Evolutionary conservation across 2,113 vertebrate species (phyloP).

Genomic region (Bambusicola thoracicus): DNA sequence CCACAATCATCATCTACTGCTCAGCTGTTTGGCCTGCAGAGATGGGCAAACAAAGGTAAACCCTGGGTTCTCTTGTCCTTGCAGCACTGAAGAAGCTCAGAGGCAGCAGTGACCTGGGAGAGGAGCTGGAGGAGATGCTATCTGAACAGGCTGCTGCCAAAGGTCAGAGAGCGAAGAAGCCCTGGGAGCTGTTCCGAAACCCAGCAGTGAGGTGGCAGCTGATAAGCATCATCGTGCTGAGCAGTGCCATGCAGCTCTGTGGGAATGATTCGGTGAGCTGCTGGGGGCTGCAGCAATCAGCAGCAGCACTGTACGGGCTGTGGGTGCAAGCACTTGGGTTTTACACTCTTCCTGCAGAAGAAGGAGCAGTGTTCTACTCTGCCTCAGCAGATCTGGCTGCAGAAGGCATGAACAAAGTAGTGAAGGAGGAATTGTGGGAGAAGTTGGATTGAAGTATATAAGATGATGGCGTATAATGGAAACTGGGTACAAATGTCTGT

Average conservation of each 20-base stretch:
- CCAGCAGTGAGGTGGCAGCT: slow-evolving; percentile 83
- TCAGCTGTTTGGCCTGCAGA: not conserved
- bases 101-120: slow-evolving; percentile 75
- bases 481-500: not conserved
- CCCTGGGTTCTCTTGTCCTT: not conserved
- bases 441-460: not conserved
- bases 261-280: slow-evolving; percentile 87
- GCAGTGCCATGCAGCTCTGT: slow-evolving; percentile 92
- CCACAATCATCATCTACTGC: not conserved
- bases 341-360: not conserved
- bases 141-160: slow-evolving; percentile 80
- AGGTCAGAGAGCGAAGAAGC: slow-evolving; percentile 69
- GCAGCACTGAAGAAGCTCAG: slow-evolving; percentile 84
- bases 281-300: not conserved
- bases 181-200: slow-evolving; percentile 83
- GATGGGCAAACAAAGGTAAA: not conserved
- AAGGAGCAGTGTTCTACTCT: not conserved
- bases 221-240: slow-evolving; percentile 81
- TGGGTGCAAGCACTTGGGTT: not conserved
- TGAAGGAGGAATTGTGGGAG: not conserved
- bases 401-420: not conserved
- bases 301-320: rapidly evolving
- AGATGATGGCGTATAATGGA: not conserved
- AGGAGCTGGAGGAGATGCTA: slow-evolving; percentile 87
- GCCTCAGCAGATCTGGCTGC: not conserved